phyloP scores from a whole-genome alignment of 2,113 vertebrate genomes.

The Suricata suricatta region DNA sequence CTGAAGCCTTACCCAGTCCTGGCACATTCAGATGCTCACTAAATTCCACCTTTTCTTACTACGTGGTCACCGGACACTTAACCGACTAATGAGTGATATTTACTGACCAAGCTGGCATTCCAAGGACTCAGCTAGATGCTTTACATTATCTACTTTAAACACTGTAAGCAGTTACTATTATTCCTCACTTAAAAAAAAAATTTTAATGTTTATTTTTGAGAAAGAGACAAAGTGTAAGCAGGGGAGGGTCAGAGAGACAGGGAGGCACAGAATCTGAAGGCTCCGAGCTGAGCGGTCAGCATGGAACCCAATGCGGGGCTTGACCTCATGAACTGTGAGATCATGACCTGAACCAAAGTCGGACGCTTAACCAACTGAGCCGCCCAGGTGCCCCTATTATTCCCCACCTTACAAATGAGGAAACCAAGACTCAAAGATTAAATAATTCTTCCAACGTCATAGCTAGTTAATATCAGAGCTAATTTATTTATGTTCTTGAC shows the following conservation, averaged over 20 bases:
- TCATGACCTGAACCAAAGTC: no score
- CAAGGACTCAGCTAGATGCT: neutral
- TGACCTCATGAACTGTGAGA: no score
- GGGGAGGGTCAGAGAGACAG: no score
- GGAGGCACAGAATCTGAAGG: no score
- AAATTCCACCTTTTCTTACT: slow-evolving; percentile 6
- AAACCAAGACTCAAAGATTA: slow-evolving; percentile 35
- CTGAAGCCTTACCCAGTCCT: neutral
- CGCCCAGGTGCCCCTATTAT: neutral
- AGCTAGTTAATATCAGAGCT: neutral
- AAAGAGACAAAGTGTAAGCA: no score
- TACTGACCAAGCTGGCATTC: neutral
- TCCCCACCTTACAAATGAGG: neutral
- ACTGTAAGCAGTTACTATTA: neutral
- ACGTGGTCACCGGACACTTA: neutral
- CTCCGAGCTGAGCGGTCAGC: no score
- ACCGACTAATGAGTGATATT: neutral
- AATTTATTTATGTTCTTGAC: neutral
- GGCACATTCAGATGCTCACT: neutral
- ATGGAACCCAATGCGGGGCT: no score
- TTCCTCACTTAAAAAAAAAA: neutral
- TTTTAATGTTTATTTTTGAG: no score
- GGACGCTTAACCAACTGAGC: no score
- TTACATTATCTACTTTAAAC: slow-evolving; percentile 11
- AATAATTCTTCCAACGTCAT: neutral